Conservation (phyloP, 2,113 vertebrate species). For the Chiloscyllium plagiosum region DNA sequence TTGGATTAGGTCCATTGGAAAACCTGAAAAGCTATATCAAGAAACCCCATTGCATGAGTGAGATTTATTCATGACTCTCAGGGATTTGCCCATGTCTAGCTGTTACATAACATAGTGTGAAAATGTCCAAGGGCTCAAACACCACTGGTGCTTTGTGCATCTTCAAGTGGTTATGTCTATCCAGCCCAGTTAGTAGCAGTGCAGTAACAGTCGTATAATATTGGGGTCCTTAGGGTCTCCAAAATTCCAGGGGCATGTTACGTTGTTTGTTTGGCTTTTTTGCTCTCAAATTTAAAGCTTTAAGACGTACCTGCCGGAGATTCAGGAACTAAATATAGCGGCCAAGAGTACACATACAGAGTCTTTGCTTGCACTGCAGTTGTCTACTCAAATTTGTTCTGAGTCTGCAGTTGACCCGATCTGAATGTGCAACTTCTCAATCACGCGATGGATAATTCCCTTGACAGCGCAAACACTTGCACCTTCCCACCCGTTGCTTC, state of each 20-base stretch:
- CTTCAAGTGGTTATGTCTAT: too few species aligned
- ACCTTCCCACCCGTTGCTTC: neutral
- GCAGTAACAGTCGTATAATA: neutral
- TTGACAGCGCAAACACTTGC: neutral
- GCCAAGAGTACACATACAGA: neutral
- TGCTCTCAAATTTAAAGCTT: neutral
- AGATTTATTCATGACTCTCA: neutral
- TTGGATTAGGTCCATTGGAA: slow-evolving; percentile 1
- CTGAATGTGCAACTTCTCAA: neutral
- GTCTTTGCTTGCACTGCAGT: neutral
- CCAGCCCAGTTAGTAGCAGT: neutral
- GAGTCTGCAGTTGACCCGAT: neutral
- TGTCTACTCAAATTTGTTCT: neutral
- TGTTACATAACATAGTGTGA: neutral
- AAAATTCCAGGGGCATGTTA: too few species aligned
- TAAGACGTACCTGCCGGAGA: neutral
- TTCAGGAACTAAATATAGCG: neutral
- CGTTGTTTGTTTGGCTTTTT: too few species aligned
- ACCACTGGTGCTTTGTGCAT: neutral
- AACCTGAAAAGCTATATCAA: neutral
- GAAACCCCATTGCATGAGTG: neutral
- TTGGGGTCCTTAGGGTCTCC: too few species aligned
- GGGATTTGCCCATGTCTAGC: neutral
- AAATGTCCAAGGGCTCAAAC: neutral
- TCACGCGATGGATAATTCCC: neutral